Conservation (phyloP, 1,140 invertebrate species). For the Drosophila biarmipes region DNA sequence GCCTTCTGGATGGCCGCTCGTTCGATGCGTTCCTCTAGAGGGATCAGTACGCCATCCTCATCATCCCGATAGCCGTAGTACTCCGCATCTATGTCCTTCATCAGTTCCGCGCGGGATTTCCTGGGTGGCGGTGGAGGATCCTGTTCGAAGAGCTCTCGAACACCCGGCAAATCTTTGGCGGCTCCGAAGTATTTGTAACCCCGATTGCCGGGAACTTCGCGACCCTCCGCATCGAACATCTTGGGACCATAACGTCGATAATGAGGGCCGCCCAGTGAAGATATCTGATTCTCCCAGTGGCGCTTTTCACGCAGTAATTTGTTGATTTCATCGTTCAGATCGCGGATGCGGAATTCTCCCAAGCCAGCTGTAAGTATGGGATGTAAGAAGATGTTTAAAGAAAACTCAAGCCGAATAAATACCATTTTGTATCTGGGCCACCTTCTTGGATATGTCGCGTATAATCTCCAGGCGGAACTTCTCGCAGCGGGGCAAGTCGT, state of each 20-base stretch:
- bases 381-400: neutral
- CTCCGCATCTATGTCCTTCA: conserved; percentile 99
- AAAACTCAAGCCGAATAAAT: conserved; percentile 9
- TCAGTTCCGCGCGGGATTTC: conserved; percentile 97
- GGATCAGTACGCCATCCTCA: conserved; percentile 97
- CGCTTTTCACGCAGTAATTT: conserved; percentile 97
- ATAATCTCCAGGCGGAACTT: conserved; percentile 99
- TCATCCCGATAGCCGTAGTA: conserved; percentile 99
- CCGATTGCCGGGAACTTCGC: conserved; percentile 98
- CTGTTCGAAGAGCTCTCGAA: conserved; percentile 98
- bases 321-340: conserved; percentile 99
- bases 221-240: conserved; percentile 97
- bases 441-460: conserved; percentile 98
- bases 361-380: conserved; percentile 90
- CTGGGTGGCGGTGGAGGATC: conserved; percentile 94
- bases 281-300: conserved; percentile 99
- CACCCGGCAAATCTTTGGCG: conserved; percentile 98
- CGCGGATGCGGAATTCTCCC: conserved; percentile 98
- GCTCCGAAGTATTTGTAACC: conserved; percentile 99
- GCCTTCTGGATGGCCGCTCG: conserved; percentile 88
- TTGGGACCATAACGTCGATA: conserved; percentile 96
- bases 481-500: conserved; percentile 94
- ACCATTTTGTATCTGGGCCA: conserved; percentile 99
- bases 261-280: conserved; percentile 97
- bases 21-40: conserved; percentile 93